Conservation (phyloP, 2,797 vertebrate species). For the Anas capensis region DNA sequence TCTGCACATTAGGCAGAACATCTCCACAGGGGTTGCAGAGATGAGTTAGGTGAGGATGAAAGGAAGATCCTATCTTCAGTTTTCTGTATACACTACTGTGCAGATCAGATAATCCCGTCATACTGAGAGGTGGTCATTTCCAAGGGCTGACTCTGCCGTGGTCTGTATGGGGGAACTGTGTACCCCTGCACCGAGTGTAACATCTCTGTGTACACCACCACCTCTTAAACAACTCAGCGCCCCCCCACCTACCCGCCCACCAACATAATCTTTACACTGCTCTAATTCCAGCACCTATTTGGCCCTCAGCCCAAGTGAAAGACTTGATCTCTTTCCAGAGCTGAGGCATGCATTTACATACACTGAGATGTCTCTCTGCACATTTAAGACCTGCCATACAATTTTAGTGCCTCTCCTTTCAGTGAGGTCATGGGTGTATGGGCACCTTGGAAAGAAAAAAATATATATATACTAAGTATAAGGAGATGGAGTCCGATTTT, state of each 20-base stretch:
- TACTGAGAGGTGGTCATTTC: background rate
- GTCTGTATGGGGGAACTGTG: rapidly evolving
- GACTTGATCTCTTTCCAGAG: slow-evolving; percentile 17
- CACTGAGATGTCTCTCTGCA: background rate
- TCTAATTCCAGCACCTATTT: slow-evolving; percentile 50
- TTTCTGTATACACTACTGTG: background rate
- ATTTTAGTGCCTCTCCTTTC: slow-evolving; percentile 29
- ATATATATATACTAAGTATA: background rate
- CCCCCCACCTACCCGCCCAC: background rate
- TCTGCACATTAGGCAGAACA: background rate
- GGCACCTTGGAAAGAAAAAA: background rate
- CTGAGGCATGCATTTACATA: slow-evolving; percentile 40
- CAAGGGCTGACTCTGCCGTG: background rate
- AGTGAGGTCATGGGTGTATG: background rate
- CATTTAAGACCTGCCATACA: background rate
- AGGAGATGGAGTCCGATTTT: slow-evolving; percentile 31
- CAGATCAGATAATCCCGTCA: background rate
- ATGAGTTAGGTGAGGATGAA: slow-evolving; percentile 27
- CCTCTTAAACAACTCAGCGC: background rate
- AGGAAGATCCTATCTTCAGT: background rate
- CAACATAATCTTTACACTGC: slow-evolving; percentile 28
- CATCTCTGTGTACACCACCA: background rate
- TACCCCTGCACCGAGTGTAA: background rate
- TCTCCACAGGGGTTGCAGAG: background rate
- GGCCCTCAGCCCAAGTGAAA: slow-evolving; percentile 12